Evolutionary conservation across 2,797 vertebrate species (phyloP), one percentile per base, ranked within the genome.

Genomic region (Periparus ater): DNA sequence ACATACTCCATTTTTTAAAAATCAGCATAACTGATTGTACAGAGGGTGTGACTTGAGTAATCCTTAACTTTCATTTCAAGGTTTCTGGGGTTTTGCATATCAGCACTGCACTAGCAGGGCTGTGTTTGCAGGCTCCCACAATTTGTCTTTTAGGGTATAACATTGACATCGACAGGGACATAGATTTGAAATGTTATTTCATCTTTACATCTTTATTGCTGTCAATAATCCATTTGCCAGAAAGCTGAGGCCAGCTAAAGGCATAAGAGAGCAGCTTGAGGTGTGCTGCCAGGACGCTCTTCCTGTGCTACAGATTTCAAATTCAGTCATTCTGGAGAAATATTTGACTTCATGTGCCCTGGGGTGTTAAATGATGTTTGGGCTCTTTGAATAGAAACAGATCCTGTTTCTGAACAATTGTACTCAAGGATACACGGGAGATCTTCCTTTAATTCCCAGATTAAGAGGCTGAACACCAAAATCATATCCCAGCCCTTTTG

Each of bases 191-290:
- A 66, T 77, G 65, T 60, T 85, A 34, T 78, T 95, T 90, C 44
- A 58, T 77, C 74, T 81, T 89, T 80, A 47, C 25, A 45, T 77
- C 57, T 48, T 62, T 18, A 13, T 38, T 58, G 40, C 76, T 90
- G 80, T 93, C 90, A 72, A 34, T 96, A 96, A 92, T 71, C 74
- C 88, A 60, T 91, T 84, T 95, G 81, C 74, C 82, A 92, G 87
- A 15, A n/a, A 57, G 62, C 78, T 63, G 66, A 86, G 57, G 26
- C 57, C 36, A 13, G 78, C 77, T 83, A 36, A 83, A 88, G 73
- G 60, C 79, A 65, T 0, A 6, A 76, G 79, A 83, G 48, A 71
- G 50, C 42, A 78, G 50, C 82, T 16, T 55, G 36, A 70, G 79
- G 61, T 67, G 7, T 0, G 0, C 17, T 67, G 65, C 2, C 45